Conservation (phyloP, 2,888 invertebrate genomes). For the Bhutanitis thaidina region DNA sequence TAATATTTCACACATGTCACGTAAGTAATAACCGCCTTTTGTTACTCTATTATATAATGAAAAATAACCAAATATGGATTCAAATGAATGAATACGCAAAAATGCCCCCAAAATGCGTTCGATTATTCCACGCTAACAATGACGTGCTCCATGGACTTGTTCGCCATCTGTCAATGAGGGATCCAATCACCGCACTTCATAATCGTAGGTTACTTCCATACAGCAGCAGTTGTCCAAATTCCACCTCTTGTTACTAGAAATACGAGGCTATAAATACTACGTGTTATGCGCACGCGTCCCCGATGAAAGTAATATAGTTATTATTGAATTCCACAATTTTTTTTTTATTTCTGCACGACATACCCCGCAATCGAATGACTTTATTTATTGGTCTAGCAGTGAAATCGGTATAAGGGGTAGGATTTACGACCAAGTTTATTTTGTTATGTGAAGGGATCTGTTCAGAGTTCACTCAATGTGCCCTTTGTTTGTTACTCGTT, state of each 20-base stretch:
- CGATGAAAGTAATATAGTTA: conserved; percentile 54
- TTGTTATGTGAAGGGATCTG: conserved; percentile 55
- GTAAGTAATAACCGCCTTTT: conserved; percentile 15
- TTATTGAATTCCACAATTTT: conserved; percentile 43
- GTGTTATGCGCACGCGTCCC: conserved; percentile 45
- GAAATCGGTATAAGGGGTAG: conserved; percentile 60
- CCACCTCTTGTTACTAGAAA: conserved; percentile 53
- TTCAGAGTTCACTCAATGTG: conserved; percentile 54
- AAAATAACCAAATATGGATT: conserved; percentile 39
- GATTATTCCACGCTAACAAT: conserved; percentile 57
- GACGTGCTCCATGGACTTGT: conserved; percentile 42
- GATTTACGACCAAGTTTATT: conserved; percentile 66
- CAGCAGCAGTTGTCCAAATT: conserved; percentile 48
- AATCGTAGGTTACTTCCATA: conserved; percentile 54
- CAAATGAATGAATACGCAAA: conserved; percentile 59
- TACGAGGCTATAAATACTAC: conserved; percentile 45
- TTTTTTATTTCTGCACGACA: conserved; percentile 36
- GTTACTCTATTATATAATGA: conserved; percentile 43
- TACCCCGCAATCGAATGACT: conserved; percentile 61
- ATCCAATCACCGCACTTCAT: conserved; percentile 57
- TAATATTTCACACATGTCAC: conserved; percentile 14
- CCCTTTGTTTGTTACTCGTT: conserved; percentile 46
- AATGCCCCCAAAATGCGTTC: conserved; percentile 61
- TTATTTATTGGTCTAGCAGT: conserved; percentile 72
- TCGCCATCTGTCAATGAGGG: conserved; percentile 70